phyloP scores from a whole-genome alignment of 2,797 vertebrate species.

The Petrocephalus schoutedeni region DNA sequence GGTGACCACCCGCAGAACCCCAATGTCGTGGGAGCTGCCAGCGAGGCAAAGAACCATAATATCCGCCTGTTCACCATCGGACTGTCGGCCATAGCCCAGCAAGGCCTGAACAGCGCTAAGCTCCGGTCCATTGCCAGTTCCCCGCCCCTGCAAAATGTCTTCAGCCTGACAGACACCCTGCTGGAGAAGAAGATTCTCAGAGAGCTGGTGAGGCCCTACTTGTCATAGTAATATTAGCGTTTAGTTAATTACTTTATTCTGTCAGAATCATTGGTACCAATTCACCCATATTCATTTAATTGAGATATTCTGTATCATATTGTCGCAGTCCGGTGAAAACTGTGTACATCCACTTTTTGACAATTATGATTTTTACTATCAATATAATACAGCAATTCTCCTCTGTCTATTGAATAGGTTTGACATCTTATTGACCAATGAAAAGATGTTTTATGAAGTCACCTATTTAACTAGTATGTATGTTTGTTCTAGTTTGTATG shows the following conservation, averaged over 20 bases:
- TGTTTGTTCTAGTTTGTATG: not conserved
- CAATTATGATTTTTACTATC: not conserved
- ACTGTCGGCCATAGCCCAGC: constrained; percentile 50
- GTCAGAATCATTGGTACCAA: not conserved
- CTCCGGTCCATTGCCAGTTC: constrained; percentile 71
- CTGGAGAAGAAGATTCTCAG: constrained; percentile 58
- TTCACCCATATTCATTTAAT: not conserved
- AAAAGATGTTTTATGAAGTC: not conserved
- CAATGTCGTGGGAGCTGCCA: constrained; percentile 56
- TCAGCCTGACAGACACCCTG: constrained; percentile 65
- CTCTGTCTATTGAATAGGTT: not conserved
- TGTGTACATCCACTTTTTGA: not conserved
- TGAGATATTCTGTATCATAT: not conserved
- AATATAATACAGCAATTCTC: not conserved
- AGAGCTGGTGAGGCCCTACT: constrained; percentile 66
- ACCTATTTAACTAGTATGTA: not conserved
- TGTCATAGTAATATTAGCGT: not conserved
- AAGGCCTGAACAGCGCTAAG: constrained; percentile 50
- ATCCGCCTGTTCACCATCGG: constrained; percentile 71
- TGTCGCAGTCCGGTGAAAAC: not conserved
- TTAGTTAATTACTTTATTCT: not conserved
- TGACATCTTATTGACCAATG: not conserved
- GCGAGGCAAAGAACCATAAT: constrained; percentile 68
- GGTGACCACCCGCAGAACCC: constrained; percentile 78
- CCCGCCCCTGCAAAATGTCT: constrained; percentile 54